A percentile compares a stretch with the other conserved stretches of the same genome.
Evolutionary conservation across 2,797 vertebrate genomes (phyloP).

Genomic region (Discoglossus pictus): DNA sequence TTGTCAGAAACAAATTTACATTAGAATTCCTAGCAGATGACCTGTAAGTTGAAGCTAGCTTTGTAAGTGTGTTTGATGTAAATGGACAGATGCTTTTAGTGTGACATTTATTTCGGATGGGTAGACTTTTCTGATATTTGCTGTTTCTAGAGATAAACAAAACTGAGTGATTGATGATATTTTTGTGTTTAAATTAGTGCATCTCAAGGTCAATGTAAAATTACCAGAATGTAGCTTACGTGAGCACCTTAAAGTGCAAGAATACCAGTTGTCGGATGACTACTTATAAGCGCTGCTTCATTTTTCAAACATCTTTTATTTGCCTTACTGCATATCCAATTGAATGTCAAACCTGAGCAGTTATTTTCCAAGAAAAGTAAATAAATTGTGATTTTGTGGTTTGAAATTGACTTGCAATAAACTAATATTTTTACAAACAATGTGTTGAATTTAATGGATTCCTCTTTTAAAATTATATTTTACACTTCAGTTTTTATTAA

Average conservation of each 20-base stretch:
- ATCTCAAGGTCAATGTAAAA: conserved; percentile 37
- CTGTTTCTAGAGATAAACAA: conserved; percentile 52
- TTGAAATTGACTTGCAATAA: no score
- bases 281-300: conserved; percentile 41
- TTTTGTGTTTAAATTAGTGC: conserved; percentile 43
- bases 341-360: background rate
- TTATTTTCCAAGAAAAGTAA: background rate
- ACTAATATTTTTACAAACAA: no score
- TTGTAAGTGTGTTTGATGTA: conserved; percentile 58
- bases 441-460: no score
- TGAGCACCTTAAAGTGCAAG: conserved; percentile 38
- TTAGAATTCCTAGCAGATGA: conserved; percentile 61
- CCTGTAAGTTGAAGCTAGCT: conserved; percentile 60
- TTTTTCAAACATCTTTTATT: background rate
- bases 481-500: no score
- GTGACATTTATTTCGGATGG: conserved; percentile 54
- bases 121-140: conserved; percentile 31
- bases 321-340: background rate
- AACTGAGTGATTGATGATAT: conserved; percentile 15
- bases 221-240: conserved; percentile 28
- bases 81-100: conserved; percentile 57
- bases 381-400: no score
- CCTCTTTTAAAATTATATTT: no score
- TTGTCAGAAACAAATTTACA: conserved; percentile 58
- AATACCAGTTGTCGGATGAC: conserved; percentile 52